Conservation (phyloP, 2,113 vertebrate genomes). For the Nasalis larvatus region DNA sequence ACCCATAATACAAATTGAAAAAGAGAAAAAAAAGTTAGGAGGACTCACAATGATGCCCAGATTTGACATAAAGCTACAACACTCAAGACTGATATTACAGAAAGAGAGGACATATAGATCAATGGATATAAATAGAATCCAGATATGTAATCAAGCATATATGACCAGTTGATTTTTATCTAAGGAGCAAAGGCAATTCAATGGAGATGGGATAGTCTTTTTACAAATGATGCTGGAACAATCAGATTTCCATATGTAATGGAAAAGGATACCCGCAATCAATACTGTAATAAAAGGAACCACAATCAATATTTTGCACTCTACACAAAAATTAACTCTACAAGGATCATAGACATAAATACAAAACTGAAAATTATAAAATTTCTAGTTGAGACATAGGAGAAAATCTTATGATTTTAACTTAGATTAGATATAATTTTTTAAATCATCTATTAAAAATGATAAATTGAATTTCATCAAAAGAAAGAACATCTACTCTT, state of each 20-base stretch:
- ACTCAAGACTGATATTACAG: not conserved
- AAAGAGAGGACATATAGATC: not conserved
- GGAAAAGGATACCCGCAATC: not conserved
- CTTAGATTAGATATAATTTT: not conserved
- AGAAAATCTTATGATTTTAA: not conserved
- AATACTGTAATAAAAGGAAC: not conserved
- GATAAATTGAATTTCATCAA: not conserved
- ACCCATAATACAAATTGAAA: not conserved
- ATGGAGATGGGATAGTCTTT: not conserved
- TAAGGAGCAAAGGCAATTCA: not conserved
- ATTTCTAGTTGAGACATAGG: not conserved
- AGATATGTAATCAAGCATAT: not conserved
- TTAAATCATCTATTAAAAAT: not conserved
- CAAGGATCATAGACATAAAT: not conserved
- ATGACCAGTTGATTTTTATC: not conserved
- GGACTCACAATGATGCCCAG: not conserved
- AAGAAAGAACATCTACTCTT: not conserved
- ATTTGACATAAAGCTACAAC: not conserved
- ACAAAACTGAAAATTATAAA: not conserved
- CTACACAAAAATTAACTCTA: not conserved
- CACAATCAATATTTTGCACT: not conserved
- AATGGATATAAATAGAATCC: not conserved
- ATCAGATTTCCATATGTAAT: not conserved
- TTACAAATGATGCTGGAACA: not conserved
- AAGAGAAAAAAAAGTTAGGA: not conserved